Percentiles rank a stretch among this genome's conserved stretches.
Evolutionary conservation across 2,888 invertebrate species (phyloP).

Genomic region (Dryadula phaetusa): DNA sequence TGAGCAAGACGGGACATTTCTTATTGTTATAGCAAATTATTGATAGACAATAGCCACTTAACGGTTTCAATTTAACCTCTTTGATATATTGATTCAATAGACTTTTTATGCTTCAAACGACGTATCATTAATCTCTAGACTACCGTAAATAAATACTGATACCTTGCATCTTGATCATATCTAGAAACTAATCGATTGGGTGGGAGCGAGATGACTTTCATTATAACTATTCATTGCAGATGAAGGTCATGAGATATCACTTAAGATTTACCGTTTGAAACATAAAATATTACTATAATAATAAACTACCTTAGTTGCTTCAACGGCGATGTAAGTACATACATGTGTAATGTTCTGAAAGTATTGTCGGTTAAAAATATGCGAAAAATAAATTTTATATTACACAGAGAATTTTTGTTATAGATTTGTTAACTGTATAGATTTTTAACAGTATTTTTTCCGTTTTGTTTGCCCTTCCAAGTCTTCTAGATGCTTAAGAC

Average conservation of each 20-base stretch:
- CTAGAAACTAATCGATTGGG: conserved; percentile 75
- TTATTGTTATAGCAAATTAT: conserved; percentile 1
- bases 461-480: too few relatives aligned
- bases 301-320: neutral
- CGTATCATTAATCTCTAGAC: conserved; percentile 76
- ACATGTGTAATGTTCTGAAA: neutral
- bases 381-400: too few relatives aligned
- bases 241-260: conserved; percentile 49
- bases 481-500: too few relatives aligned
- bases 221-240: conserved; percentile 74
- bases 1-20: too few relatives aligned
- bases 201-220: conserved; percentile 64
- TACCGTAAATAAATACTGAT: conserved; percentile 74
- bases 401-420: too few relatives aligned
- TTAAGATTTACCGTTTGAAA: conserved; percentile 10
- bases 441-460: too few relatives aligned
- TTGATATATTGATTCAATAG: conserved; percentile 63
- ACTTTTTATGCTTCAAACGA: conserved; percentile 75
- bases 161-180: conserved; percentile 74
- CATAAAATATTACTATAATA: conserved; percentile 1
- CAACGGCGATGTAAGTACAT: neutral
- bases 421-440: too few relatives aligned
- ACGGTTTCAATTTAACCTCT: conserved; percentile 44
- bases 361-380: neutral
- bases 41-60: conserved; percentile 51